Percentiles rank a stretch among this genome's conserved stretches.
phyloP scores from a whole-genome alignment of 1,140 invertebrate species.

The Polypedilum vanderplanki region DNA sequence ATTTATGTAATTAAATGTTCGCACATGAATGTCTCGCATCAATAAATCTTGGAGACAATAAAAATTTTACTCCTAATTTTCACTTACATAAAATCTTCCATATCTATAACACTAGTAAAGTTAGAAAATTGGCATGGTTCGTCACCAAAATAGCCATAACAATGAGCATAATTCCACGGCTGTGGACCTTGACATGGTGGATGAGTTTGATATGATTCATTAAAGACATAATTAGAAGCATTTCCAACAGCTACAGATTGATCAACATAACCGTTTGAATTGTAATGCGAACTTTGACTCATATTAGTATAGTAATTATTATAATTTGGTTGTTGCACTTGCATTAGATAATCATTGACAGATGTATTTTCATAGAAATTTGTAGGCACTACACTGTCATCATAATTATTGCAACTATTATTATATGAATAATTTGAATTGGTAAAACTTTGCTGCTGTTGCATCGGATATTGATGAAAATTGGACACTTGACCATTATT shows the following conservation, averaged over 20 bases:
- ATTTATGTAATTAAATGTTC: slow-evolving; percentile 25
- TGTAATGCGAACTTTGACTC: not conserved
- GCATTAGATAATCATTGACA: not conserved
- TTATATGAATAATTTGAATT: not conserved
- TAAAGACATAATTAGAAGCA: not conserved
- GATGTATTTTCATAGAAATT: not conserved
- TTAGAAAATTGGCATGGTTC: slow-evolving; percentile 55
- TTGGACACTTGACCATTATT: not conserved
- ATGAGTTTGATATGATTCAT: not conserved
- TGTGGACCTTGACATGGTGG: slow-evolving; percentile 48
- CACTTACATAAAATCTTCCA: slow-evolving; percentile 64
- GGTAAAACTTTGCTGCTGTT: not conserved
- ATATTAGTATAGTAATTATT: not conserved
- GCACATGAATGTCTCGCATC: no score
- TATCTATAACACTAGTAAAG: slow-evolving; percentile 53
- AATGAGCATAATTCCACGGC: slow-evolving; percentile 55
- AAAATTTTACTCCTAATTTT: no score
- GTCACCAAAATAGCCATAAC: slow-evolving; percentile 48
- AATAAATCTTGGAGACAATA: no score
- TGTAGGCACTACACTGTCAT: not conserved
- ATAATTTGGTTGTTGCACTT: not conserved
- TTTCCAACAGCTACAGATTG: not conserved
- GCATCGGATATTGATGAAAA: not conserved
- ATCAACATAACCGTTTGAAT: not conserved
- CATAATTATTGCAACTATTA: not conserved